These are phyloP conservation scores for Takifugu rubripes DNA, from an alignment of 2,797 vertebrate genomes.

Conservation along the genomic window DNA sequence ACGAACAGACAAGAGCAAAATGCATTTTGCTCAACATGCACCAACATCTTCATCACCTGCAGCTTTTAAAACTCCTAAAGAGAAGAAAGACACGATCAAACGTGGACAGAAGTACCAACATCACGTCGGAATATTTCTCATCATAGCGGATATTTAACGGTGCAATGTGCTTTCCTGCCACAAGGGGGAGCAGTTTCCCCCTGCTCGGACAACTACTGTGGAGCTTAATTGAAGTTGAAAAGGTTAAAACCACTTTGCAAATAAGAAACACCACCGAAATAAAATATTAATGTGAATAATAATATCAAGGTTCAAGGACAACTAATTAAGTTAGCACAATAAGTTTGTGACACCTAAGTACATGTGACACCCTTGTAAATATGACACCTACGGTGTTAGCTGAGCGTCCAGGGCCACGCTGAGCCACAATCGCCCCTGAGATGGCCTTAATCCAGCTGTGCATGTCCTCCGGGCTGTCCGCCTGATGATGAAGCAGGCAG, in stretches of 20 bases:
- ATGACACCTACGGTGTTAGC: constrained; percentile 82
- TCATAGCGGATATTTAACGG: neutral
- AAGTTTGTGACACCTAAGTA: no score
- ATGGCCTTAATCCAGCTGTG: constrained; percentile 96
- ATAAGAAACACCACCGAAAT: neutral
- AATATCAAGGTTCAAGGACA: no score
- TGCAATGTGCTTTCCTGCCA: constrained; percentile 16
- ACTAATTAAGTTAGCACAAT: no score
- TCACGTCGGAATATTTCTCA: no score
- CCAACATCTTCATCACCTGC: neutral
- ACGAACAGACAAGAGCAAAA: neutral
- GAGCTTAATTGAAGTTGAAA: no score
- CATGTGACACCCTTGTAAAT: no score
- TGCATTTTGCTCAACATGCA: neutral
- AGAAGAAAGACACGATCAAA: neutral
- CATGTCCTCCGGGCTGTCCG: constrained; percentile 95
- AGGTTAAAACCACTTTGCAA: neutral
- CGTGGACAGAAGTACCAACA: neutral
- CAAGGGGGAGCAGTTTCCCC: constrained; percentile 11
- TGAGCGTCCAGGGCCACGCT: constrained; percentile 88
- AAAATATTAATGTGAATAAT: neutral
- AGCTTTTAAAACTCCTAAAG: constrained; percentile 1
- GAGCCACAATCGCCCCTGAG: constrained; percentile 93
- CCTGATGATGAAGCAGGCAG: constrained; percentile 59
- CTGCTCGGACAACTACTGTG: neutral